These are phyloP conservation scores for Xiphophorus couchianus DNA, from an alignment of 2,113 vertebrate genomes.

Conservation along the genomic window DNA sequence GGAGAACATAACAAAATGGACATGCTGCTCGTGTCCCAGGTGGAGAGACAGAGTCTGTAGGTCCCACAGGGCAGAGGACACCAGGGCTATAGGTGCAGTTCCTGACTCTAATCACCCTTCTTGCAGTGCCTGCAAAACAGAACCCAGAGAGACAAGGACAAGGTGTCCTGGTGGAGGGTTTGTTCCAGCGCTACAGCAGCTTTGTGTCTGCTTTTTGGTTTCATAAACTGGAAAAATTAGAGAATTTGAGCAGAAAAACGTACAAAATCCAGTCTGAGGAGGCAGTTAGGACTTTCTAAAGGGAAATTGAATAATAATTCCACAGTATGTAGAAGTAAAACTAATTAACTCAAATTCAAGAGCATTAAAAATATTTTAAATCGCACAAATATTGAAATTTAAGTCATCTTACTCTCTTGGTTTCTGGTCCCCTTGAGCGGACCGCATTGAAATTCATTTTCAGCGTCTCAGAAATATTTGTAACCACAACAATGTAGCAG, in stretches of 20 bases:
- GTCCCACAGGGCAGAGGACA: not conserved
- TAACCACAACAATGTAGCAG: not conserved
- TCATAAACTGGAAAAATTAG: slow-evolving; percentile 1
- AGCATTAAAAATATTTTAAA: not conserved
- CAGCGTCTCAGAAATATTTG: slow-evolving; percentile 17
- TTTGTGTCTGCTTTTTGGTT: not conserved
- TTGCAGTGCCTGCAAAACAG: not conserved
- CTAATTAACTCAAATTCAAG: not conserved
- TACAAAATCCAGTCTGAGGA: not conserved
- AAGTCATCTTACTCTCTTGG: not conserved
- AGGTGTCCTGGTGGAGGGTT: not conserved
- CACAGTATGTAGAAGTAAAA: not conserved
- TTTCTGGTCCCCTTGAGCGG: not conserved
- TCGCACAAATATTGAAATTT: not conserved
- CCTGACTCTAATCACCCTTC: not conserved
- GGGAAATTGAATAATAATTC: not conserved
- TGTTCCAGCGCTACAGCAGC: not conserved
- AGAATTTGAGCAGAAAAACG: not conserved
- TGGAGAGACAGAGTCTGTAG: not conserved
- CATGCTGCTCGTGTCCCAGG: not conserved
- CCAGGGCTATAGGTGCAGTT: not conserved
- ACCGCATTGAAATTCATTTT: not conserved
- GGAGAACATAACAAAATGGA: not conserved
- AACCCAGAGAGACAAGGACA: not conserved
- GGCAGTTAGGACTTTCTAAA: not conserved